These are phyloP conservation scores for Loriculus beryllinus DNA, from an alignment of 2,797 vertebrate species.

Conservation along the genomic window DNA sequence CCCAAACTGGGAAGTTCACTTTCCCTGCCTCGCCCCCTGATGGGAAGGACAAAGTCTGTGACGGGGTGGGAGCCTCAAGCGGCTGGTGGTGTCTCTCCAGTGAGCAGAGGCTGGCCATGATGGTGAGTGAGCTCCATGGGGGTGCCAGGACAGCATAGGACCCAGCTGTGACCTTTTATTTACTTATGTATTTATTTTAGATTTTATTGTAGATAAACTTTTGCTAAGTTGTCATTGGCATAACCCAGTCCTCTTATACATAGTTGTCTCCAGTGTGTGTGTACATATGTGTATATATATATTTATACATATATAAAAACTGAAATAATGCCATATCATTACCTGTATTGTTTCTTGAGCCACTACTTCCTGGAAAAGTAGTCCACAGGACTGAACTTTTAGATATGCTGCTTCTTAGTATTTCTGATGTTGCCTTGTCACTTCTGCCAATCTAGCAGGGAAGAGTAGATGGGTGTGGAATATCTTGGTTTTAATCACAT, in stretches of 20 bases:
- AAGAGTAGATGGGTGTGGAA: neutral
- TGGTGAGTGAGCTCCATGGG: accelerated
- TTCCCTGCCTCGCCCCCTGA: neutral
- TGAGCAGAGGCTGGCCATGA: no score
- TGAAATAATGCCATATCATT: neutral
- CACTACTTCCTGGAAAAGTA: neutral
- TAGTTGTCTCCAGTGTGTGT: neutral
- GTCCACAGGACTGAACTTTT: neutral
- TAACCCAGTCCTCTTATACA: neutral
- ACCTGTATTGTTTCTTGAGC: neutral
- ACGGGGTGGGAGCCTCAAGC: neutral
- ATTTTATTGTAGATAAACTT: neutral
- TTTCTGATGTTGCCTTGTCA: neutral
- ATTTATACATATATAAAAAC: neutral
- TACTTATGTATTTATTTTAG: no score
- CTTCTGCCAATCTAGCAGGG: neutral
- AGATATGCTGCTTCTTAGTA: neutral
- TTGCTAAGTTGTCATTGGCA: neutral
- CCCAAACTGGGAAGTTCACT: accelerated
- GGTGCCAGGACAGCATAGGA: neutral
- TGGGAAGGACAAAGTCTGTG: neutral
- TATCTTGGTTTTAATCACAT: neutral
- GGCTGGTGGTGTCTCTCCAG: neutral
- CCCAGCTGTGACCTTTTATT: neutral
- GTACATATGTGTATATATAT: no score